Base-by-base conservation (phyloP, 2,113 vertebrate genomes). In the Cottus gobio region DNA sequence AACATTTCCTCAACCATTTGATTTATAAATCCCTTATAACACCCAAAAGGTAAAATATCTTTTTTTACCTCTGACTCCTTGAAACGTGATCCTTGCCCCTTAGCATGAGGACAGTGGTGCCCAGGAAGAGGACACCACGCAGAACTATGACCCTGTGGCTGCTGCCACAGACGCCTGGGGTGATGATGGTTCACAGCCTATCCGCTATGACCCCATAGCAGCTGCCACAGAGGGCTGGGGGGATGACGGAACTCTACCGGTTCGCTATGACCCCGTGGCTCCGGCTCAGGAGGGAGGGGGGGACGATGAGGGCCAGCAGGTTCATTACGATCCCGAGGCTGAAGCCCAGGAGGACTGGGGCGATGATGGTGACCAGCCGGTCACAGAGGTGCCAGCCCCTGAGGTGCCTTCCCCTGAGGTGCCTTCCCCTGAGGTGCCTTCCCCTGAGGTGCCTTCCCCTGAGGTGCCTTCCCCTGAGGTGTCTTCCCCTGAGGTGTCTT, bases 81-180 rank as follows among this genome's bases (percentile, higher is more conserved):
- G 65, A 89, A 92, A 87, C 87, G 69, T 80, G 84, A 89, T 90
- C 79, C 87, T 79, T 90, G 84, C 75, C 79, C 89, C 85, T 85
- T 90, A 96, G 96, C 77, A 87, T 91, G 95, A 95, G 91, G 93
- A 96, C 80, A 90, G 73, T 83, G 91, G 85, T 87, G 62, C 69
- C 75, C 83, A 90, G 73, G 80, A 90, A 82, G 81, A 89, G 77
- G 79, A 87, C 10, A 22, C 80, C 73, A 1, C 62, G 63, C 26
- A n/a, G 67, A 77, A 88, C 72, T 90, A 87, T 86, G 93, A 94
- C 80, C 91, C 93, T 18, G 79, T 94, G 44, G 83, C 74, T 58
- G 88, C 92, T 73, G 91, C 93, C 54, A 11, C 87, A 62, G 83
- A 92, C 20, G 91, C 79, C 85, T 93, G 93, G 93, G 92, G 87